Evolutionary conservation across 2,888 invertebrate genomes (phyloP).

Genomic region (Aquatica leii): DNA sequence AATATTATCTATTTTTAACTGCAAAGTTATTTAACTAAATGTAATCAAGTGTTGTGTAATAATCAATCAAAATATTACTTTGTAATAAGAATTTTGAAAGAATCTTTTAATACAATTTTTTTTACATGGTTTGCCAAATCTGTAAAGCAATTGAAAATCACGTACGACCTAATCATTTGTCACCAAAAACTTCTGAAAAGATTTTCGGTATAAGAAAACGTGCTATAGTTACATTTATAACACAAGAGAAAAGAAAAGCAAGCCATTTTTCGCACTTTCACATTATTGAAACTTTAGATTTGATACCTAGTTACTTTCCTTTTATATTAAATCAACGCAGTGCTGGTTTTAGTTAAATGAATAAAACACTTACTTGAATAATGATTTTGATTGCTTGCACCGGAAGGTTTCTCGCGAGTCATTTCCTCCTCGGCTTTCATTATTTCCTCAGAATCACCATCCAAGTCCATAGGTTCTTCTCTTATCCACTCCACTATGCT

Average conservation of each 20-base stretch:
- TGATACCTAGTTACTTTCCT: background rate
- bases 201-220: too few species aligned
- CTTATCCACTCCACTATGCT: constrained; percentile 44
- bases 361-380: constrained; percentile 49
- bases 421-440: constrained; percentile 55
- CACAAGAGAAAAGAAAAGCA: background rate
- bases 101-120: too few species aligned
- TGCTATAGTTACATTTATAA: background rate
- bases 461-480: constrained; percentile 47
- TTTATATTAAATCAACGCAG: too few species aligned
- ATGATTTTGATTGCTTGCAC: constrained; percentile 51
- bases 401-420: constrained; percentile 50
- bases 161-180: background rate
- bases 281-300: background rate
- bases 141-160: background rate
- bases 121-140: too few species aligned
- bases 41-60: too few species aligned
- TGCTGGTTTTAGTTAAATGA: too few species aligned
- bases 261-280: background rate
- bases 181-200: background rate
- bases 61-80: too few species aligned
- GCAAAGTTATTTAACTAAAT: too few species aligned
- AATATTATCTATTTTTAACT: too few species aligned
- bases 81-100: too few species aligned
- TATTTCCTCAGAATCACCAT: constrained; percentile 46